phyloP scores from a whole-genome alignment of 1,140 invertebrate species.

The roundworm (Caenorhabditis elegans) region DNA sequence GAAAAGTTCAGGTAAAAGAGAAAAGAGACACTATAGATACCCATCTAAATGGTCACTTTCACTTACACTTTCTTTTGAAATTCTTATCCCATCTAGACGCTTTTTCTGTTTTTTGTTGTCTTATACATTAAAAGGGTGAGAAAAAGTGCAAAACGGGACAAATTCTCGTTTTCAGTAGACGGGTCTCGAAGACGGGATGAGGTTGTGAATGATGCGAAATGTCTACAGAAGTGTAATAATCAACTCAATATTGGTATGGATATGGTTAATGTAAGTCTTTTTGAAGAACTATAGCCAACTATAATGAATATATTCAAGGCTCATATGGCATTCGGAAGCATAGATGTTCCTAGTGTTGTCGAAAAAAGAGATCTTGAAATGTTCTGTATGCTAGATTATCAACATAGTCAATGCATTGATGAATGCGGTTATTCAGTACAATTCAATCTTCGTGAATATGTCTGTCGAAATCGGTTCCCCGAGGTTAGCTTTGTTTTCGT shows the following conservation, averaged over 20 bases:
- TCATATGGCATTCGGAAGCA: conserved; percentile 63
- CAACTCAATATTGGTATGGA: conserved; percentile 55
- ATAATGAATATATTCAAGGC: no score
- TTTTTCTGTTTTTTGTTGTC: conserved; percentile 15
- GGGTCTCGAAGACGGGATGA: conserved; percentile 37
- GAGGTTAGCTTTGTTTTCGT: conserved; percentile 34
- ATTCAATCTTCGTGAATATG: conserved; percentile 66
- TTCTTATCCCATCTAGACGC: not conserved
- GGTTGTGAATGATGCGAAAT: conserved; percentile 55
- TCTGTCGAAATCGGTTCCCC: conserved; percentile 49
- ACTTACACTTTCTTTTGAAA: not conserved
- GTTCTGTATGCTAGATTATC: conserved; percentile 61
- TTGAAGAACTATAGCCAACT: no score
- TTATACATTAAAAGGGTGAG: not conserved
- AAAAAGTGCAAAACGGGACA: not conserved
- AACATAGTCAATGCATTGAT: conserved; percentile 60
- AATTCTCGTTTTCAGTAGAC: conserved; percentile 6
- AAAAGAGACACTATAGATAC: conserved; percentile 11
- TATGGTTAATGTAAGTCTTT: conserved; percentile 61
- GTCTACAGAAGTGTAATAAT: conserved; percentile 63
- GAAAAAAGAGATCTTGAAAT: conserved; percentile 58
- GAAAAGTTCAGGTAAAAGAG: not conserved
- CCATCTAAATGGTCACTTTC: conserved; percentile 22
- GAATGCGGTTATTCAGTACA: conserved; percentile 61
- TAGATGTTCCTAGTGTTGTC: conserved; percentile 63